phyloP scores from a whole-genome alignment of 2,113 vertebrate genomes.

The Oplegnathus fasciatus region DNA sequence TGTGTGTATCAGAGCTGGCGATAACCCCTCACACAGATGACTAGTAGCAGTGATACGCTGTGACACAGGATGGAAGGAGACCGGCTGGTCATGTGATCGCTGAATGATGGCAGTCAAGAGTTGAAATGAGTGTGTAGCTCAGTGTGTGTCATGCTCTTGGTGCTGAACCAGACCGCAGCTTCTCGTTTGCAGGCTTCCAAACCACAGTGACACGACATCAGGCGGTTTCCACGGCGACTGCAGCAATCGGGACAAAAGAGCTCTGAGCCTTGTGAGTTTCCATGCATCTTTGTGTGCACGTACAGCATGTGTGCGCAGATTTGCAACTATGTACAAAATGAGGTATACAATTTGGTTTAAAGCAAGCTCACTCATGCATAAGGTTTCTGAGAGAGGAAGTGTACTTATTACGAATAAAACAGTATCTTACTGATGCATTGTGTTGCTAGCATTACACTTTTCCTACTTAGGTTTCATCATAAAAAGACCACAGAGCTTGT shows the following conservation, averaged over 20 bases:
- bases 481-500: too few relatives aligned
- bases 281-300: background rate
- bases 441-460: background rate
- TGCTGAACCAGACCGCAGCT: conserved; percentile 56
- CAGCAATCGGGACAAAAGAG: conserved; percentile 19
- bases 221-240: conserved; percentile 58
- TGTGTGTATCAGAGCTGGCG: background rate
- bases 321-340: background rate
- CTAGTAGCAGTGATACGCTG: conserved; percentile 15
- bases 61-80: conserved; percentile 40
- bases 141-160: conserved; percentile 1
- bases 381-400: background rate
- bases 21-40: conserved; percentile 33
- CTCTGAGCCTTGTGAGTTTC: conserved; percentile 8
- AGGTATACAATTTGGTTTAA: background rate
- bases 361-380: background rate
- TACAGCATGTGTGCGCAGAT: background rate
- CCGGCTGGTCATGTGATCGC: conserved; percentile 43
- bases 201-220: conserved; percentile 67
- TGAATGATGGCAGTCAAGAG: conserved; percentile 38
- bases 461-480: background rate
- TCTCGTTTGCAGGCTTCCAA: conserved; percentile 49
- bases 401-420: background rate
- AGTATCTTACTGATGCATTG: background rate
- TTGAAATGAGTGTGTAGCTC: conserved; percentile 25